phyloP scores from a whole-genome alignment of 1,140 invertebrate genomes.

The Aethina tumida region DNA sequence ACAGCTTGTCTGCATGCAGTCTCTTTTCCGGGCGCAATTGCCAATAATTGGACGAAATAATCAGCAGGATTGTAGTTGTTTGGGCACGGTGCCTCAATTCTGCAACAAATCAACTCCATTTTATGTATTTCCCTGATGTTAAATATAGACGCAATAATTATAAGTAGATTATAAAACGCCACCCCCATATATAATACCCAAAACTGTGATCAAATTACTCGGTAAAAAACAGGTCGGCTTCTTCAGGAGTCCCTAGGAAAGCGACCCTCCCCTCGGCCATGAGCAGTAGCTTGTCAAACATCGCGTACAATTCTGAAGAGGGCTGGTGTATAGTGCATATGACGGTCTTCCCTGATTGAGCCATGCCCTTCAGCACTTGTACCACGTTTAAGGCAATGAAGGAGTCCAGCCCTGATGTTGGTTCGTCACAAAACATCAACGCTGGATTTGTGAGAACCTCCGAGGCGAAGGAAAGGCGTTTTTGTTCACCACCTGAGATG shows the following conservation, averaged over 20 bases:
- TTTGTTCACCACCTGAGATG: slow-evolving; percentile 92
- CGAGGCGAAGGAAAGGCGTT: slow-evolving; percentile 89
- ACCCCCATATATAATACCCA: too few relatives aligned
- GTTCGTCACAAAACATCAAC: slow-evolving; percentile 94
- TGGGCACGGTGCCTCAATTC: slow-evolving; percentile 65
- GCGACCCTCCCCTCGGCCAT: slow-evolving; percentile 89
- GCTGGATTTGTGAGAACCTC: slow-evolving; percentile 93
- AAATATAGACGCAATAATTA: not conserved
- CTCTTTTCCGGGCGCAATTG: slow-evolving; percentile 75
- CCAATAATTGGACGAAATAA: slow-evolving; percentile 79
- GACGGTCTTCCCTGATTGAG: slow-evolving; percentile 81
- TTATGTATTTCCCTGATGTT: not conserved
- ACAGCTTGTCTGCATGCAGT: slow-evolving; percentile 62
- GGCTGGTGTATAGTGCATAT: slow-evolving; percentile 95
- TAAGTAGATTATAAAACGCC: too few relatives aligned
- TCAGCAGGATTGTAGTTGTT: slow-evolving; percentile 93
- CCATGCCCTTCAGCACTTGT: slow-evolving; percentile 67
- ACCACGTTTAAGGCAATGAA: slow-evolving; percentile 86
- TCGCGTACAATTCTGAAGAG: slow-evolving; percentile 82
- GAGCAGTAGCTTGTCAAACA: slow-evolving; percentile 85
- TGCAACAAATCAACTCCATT: slow-evolving; percentile 29
- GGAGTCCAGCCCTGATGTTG: slow-evolving; percentile 81
- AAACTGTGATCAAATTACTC: slow-evolving; percentile 50
- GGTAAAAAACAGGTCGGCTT: slow-evolving; percentile 74
- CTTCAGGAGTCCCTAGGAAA: slow-evolving; percentile 72